Conservation (phyloP, 2,113 vertebrate species). For the Cathartes aura region DNA sequence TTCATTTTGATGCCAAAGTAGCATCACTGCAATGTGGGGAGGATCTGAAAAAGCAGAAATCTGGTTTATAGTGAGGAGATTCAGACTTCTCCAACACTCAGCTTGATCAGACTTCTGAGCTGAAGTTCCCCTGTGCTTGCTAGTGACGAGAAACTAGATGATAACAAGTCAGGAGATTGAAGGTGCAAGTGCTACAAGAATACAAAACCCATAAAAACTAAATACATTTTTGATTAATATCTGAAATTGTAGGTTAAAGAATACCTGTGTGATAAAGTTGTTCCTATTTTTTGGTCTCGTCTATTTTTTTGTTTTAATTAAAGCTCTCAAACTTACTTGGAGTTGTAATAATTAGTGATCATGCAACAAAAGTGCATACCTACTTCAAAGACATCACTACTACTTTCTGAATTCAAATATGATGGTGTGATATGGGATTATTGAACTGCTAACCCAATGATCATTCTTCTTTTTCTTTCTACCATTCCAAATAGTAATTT, state of each 20-base stretch:
- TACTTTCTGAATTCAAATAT: not conserved
- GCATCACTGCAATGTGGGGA: not conserved
- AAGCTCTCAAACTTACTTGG: not conserved
- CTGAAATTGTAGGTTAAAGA: not conserved
- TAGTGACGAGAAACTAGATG: not conserved
- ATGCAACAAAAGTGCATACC: not conserved
- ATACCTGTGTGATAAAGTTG: not conserved
- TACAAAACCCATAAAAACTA: not conserved
- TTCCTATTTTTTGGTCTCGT: not conserved
- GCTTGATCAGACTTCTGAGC: not conserved
- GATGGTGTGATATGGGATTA: not conserved
- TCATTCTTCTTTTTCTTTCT: not conserved
- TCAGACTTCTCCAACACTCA: not conserved
- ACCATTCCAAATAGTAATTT: slow-evolving; percentile 24
- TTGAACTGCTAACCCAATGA: not conserved
- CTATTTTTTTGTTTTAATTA: not conserved
- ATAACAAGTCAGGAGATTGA: not conserved
- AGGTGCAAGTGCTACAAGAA: not conserved
- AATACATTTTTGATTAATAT: not conserved
- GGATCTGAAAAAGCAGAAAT: not conserved
- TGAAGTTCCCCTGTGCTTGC: not conserved
- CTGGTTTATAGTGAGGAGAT: not conserved
- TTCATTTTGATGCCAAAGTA: slow-evolving; percentile 21
- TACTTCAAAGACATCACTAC: not conserved
- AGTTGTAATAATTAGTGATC: not conserved